Base-by-base conservation (phyloP, 2,888 invertebrate species). In the Plebejus argus region DNA sequence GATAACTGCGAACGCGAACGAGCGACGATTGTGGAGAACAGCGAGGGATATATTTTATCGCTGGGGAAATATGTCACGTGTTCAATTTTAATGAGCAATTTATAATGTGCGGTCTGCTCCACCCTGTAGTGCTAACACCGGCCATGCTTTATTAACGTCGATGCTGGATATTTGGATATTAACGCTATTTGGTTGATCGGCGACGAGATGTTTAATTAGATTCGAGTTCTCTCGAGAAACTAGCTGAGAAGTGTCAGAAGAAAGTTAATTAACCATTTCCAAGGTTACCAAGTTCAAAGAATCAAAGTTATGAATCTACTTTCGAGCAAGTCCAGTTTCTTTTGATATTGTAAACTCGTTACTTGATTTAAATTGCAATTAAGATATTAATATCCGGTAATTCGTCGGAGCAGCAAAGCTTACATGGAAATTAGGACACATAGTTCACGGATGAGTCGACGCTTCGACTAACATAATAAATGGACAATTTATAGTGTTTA, bases 31-130 rank as follows among this genome's bases (percentile, higher is more conserved):
- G 28, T 66, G 3, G 61, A 28, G 28, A 12, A 66, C 61, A 28
- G 61, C 61, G 28, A 12, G 61, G 23, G 4, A 28, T 66, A 66
- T n/a, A n/a, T n/a, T 28, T 66, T 66, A 66, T 66, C 66, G 66
- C 66, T 66, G 28, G 33, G 66, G 66, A 66, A 66, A 66, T 66
- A 33, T 66, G 66, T 66, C 28, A 66, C 28, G 66, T 66, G 66
- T 66, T 28, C 33, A 18, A 66, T 66, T 66, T 66, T 66, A 66
- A 66, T 66, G 66, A 66, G 66, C 66, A 66, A 66, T 33, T 18
- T 28, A 33, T 33, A 33, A 66, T 66, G 28, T 28, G 66, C 66
- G 28, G 28, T 33, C 33, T 66, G 18, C 18, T 66, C 66, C 15
- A 28, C 28, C 28, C 66, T 28, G 66, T 28, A 15, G 28, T 3